Conservation (phyloP, 2,888 invertebrate genomes). For the Agrotis segetum region DNA sequence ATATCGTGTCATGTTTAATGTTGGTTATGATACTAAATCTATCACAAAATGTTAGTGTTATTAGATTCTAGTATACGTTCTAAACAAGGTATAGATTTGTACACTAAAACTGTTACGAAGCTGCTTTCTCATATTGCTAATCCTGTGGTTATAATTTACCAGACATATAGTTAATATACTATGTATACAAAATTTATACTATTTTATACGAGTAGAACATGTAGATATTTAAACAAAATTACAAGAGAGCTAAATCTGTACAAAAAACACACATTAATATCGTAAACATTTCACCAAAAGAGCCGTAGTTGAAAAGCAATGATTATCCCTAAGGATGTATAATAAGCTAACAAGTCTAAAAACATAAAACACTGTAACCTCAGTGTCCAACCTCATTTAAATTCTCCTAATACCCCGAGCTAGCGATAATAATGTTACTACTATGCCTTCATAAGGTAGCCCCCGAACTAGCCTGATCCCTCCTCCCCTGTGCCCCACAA, state of each 20-base stretch:
- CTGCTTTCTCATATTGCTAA: too few species aligned
- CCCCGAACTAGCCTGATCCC: constrained; percentile 31
- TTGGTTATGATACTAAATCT: not conserved
- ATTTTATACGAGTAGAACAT: too few species aligned
- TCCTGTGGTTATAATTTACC: too few species aligned
- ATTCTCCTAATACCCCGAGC: constrained; percentile 27
- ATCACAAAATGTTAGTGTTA: not conserved
- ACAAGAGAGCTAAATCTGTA: too few species aligned
- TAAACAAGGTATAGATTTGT: not conserved
- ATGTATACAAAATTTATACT: too few species aligned
- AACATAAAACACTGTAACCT: constrained; percentile 9
- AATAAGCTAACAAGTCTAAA: constrained; percentile 3
- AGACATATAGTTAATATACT: too few species aligned
- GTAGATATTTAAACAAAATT: too few species aligned
- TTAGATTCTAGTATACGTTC: not conserved
- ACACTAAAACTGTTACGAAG: too few species aligned
- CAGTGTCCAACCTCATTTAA: constrained; percentile 11
- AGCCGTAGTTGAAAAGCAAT: too few species aligned
- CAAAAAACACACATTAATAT: too few species aligned
- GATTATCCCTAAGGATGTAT: not conserved
- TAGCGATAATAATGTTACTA: constrained; percentile 35
- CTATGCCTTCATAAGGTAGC: constrained; percentile 38
- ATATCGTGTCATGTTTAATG: not conserved
- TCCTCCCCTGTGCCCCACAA: constrained; percentile 28
- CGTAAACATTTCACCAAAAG: too few species aligned